These are phyloP conservation scores for Halocynthia roretzi DNA, from an alignment of 23 tunicate species.

Conservation along the genomic window DNA sequence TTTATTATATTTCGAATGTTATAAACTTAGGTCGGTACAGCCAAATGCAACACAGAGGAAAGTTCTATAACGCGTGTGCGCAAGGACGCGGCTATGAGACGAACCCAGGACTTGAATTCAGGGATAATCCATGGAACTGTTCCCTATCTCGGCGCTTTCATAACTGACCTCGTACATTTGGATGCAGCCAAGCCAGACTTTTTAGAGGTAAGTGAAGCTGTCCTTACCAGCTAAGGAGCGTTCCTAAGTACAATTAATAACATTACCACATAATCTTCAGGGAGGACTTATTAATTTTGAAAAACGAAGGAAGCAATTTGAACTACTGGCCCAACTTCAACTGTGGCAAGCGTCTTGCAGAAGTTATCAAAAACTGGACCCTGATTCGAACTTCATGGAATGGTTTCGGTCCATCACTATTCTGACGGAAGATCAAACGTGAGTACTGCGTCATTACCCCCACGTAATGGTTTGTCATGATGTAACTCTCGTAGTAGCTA, in stretches of 20 bases:
- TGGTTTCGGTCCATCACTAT: slow-evolving; percentile 68
- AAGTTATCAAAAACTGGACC: slow-evolving; percentile 44
- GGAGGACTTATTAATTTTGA: slow-evolving; percentile 80
- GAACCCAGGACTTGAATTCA: slow-evolving; percentile 39
- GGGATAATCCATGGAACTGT: slow-evolving; percentile 79
- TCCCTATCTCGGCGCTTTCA: slow-evolving; percentile 91
- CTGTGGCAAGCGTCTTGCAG: slow-evolving; percentile 85
- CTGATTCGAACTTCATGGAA: slow-evolving; percentile 26
- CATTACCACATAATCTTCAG: slow-evolving; percentile 10
- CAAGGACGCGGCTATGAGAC: slow-evolving; percentile 55
- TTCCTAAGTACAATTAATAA: too few species aligned
- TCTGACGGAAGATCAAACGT: slow-evolving; percentile 75
- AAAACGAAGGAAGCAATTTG: slow-evolving; percentile 90
- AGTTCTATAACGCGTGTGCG: slow-evolving; percentile 50
- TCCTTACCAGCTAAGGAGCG: too few species aligned
- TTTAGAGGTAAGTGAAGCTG: slow-evolving; percentile 29
- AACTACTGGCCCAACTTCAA: slow-evolving; percentile 84
- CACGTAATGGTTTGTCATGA: neutral
- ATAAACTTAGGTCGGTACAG: slow-evolving; percentile 56
- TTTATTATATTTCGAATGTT: neutral
- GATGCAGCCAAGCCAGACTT: slow-evolving; percentile 84
- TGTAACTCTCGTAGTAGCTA: neutral
- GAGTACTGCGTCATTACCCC: slow-evolving; percentile 6
- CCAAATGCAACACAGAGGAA: slow-evolving; percentile 56
- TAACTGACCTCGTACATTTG: slow-evolving; percentile 73